Conservation (phyloP, 1,140 invertebrate genomes). For the Thaumetopoea pityocampa region DNA sequence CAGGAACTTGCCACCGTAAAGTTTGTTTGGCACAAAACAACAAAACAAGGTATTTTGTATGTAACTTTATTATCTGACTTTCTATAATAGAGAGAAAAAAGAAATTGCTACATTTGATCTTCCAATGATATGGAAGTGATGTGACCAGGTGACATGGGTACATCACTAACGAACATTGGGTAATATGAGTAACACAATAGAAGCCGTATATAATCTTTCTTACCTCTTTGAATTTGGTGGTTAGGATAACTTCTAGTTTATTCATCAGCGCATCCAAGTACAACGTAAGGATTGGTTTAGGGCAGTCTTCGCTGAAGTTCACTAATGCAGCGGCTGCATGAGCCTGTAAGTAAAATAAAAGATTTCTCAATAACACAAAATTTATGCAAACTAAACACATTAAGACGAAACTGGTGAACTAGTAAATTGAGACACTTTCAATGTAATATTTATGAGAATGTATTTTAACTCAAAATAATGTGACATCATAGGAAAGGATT, state of each 20-base stretch:
- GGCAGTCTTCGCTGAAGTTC: conserved; percentile 99
- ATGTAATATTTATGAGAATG: no score
- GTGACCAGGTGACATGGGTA: conserved; percentile 28
- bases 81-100: conserved; percentile 53
- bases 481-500: no score
- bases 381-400: no score
- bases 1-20: no score
- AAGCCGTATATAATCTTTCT: conserved; percentile 4
- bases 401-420: no score
- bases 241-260: conserved; percentile 94
- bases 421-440: no score
- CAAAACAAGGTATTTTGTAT: conserved; percentile 29
- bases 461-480: no score
- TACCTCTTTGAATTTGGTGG: conserved; percentile 94
- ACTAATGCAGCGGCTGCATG: conserved; percentile 96
- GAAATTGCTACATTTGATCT: conserved; percentile 63
- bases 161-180: conserved; percentile 73
- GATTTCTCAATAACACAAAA: no score
- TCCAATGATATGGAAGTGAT: conserved; percentile 75
- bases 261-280: conserved; percentile 94
- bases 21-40: no score
- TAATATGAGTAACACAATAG: neutral
- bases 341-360: conserved; percentile 66
- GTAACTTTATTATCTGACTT: conserved; percentile 62
- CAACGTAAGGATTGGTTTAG: conserved; percentile 92